A percentile compares a stretch with the other conserved stretches of the same genome.
phyloP scores from a whole-genome alignment of 2,797 vertebrate species.

The Myioborus melanocephalus region DNA sequence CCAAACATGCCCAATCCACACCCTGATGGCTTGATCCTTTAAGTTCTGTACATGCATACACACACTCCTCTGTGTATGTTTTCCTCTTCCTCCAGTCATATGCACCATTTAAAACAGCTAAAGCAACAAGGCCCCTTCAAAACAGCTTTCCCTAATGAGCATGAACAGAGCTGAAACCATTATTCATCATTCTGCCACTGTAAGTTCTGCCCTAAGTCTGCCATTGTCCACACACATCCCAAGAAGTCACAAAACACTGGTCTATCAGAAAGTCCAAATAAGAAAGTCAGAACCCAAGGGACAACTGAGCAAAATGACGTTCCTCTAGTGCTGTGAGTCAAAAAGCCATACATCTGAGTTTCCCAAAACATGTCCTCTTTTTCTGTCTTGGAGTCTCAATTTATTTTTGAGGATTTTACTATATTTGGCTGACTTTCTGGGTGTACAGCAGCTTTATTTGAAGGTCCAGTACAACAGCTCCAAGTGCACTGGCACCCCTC shows the following conservation, averaged over 20 bases:
- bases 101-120: not conserved
- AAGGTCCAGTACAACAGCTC: constrained; percentile 7
- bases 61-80: not conserved
- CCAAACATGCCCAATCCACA: not conserved
- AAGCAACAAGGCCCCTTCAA: not conserved
- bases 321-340: not conserved
- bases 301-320: not conserved
- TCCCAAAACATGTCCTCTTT: not conserved
- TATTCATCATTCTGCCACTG: not conserved
- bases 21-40: not conserved
- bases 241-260: not conserved
- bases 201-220: not conserved
- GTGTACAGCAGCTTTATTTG: not conserved
- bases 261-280: not conserved
- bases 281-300: not conserved
- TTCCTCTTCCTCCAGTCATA: not conserved
- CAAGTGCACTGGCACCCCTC: constrained; percentile 21
- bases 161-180: not conserved
- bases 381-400: not conserved
- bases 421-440: constrained; percentile 9
- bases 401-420: not conserved
- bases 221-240: not conserved
- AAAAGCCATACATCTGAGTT: not conserved
- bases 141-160: not conserved
- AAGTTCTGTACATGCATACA: not conserved